These are phyloP conservation scores for Lagorchestes hirsutus DNA, from an alignment of 2,797 vertebrate species.

Conservation along the genomic window DNA sequence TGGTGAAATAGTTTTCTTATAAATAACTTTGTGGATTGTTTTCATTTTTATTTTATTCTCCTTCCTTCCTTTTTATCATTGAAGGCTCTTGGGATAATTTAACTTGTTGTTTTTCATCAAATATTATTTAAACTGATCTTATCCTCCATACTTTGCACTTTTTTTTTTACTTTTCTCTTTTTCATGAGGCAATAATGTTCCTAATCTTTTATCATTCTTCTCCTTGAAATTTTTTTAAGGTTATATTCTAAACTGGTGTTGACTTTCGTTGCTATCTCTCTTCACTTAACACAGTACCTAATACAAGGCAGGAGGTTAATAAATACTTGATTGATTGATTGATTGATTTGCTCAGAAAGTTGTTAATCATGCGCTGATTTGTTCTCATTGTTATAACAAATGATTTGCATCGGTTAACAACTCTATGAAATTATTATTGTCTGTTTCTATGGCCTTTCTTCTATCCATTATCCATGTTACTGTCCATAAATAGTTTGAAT, in stretches of 20 bases:
- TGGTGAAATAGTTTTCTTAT: too few relatives aligned
- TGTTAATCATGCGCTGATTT: neutral
- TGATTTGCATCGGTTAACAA: neutral
- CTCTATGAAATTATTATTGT: neutral
- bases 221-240: neutral
- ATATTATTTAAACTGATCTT: too few relatives aligned
- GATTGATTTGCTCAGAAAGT: neutral
- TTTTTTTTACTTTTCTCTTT: too few relatives aligned
- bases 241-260: neutral
- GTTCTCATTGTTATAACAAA: neutral
- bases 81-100: too few relatives aligned
- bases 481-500: neutral
- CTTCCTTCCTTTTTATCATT: too few relatives aligned
- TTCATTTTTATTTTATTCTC: too few relatives aligned
- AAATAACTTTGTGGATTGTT: too few relatives aligned
- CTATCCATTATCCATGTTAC: neutral
- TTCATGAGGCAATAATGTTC: neutral
- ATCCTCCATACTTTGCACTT: too few relatives aligned
- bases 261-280: neutral
- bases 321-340: neutral
- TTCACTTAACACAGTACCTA: neutral
- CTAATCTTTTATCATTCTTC: neutral
- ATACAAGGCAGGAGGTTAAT: neutral
- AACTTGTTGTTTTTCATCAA: too few relatives aligned
- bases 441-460: neutral